These are phyloP conservation scores for Trichogramma pretiosum DNA, from an alignment of 1,140 invertebrate genomes.

Conservation along the genomic window DNA sequence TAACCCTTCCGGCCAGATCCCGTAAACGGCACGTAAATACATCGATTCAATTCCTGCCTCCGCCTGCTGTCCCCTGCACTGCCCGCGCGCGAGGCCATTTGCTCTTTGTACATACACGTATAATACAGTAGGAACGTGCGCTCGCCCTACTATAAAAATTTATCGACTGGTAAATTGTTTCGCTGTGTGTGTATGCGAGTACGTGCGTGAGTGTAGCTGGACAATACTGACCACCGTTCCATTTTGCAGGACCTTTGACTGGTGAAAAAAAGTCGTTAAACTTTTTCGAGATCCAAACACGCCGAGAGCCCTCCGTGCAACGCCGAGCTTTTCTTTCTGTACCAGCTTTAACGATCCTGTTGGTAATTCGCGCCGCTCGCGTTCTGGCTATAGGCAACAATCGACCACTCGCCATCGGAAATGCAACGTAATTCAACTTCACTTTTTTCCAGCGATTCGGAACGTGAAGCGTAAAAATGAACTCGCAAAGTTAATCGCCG, in stretches of 20 bases:
- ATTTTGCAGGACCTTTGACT: slow-evolving; percentile 32
- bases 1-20: slow-evolving; percentile 33
- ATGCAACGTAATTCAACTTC: too few relatives aligned
- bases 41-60: slow-evolving; percentile 47
- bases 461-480: too few relatives aligned
- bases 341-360: too few relatives aligned
- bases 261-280: slow-evolving; percentile 49
- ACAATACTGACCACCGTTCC: slow-evolving; percentile 1
- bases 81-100: neutral
- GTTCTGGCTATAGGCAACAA: too few relatives aligned
- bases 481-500: too few relatives aligned
- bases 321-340: too few relatives aligned
- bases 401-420: too few relatives aligned
- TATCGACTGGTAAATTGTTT: slow-evolving; percentile 50
- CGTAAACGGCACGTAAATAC: slow-evolving; percentile 47
- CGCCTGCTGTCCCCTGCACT: slow-evolving; percentile 22
- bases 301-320: slow-evolving; percentile 11
- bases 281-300: slow-evolving; percentile 33
- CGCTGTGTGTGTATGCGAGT: slow-evolving; percentile 21
- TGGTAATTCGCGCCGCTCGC: too few relatives aligned
- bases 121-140: slow-evolving; percentile 1
- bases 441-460: too few relatives aligned
- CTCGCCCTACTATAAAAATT: slow-evolving; percentile 48
- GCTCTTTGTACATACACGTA: slow-evolving; percentile 3
- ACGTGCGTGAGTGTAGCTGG: neutral